These are phyloP conservation scores for Slavum lentiscoides DNA, from an alignment of 2,888 invertebrate species.

Conservation along the genomic window DNA sequence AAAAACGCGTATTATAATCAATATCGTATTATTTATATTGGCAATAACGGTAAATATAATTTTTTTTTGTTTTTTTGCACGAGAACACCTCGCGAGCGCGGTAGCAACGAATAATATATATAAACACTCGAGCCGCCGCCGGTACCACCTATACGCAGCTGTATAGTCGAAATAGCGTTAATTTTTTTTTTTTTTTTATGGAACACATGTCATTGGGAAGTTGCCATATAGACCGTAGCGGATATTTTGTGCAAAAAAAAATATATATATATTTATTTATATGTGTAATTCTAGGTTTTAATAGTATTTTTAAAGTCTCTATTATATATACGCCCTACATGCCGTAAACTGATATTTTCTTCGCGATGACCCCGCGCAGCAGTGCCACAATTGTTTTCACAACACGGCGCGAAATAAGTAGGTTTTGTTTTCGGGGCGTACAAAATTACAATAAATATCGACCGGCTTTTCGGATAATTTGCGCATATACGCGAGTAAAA, in stretches of 20 bases:
- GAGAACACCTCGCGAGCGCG: too few relatives aligned
- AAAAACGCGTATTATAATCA: too few relatives aligned
- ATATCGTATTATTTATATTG: too few relatives aligned
- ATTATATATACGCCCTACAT: too few relatives aligned
- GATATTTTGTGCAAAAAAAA: constrained; percentile 40
- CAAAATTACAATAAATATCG: neutral
- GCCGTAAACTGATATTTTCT: constrained; percentile 51
- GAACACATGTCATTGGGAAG: constrained; percentile 51
- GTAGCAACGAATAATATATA: neutral
- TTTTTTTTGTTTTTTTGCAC: too few relatives aligned
- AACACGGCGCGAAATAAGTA: constrained; percentile 22
- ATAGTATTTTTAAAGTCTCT: constrained; percentile 53
- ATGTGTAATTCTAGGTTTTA: constrained; percentile 1
- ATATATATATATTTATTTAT: neutral
- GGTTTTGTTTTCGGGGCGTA: neutral
- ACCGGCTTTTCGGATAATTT: too few relatives aligned
- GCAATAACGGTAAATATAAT: too few relatives aligned
- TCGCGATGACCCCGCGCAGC: constrained; percentile 46
- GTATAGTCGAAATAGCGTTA: constrained; percentile 2
- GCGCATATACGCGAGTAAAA: neutral
- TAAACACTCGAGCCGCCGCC: constrained; percentile 15
- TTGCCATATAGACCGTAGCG: constrained; percentile 21
- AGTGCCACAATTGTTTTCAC: constrained; percentile 41
- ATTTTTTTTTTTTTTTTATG: constrained; percentile 27
- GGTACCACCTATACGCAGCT: too few relatives aligned